phyloP scores from a whole-genome alignment of 2,113 vertebrate species.

The Columba livia region DNA sequence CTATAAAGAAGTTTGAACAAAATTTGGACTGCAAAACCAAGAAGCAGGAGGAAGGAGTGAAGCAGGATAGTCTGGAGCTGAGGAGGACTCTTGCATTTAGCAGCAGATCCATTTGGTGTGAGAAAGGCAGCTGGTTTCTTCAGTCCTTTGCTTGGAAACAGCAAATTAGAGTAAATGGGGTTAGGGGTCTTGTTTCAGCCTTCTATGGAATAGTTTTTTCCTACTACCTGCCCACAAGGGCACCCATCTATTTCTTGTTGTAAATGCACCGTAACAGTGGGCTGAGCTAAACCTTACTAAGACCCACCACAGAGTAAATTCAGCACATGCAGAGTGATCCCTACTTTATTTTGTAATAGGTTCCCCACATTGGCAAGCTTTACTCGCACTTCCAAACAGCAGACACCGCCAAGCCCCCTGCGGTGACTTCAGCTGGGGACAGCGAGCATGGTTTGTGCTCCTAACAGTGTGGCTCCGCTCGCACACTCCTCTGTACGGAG shows the following conservation, averaged over 20 bases:
- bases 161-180: not conserved
- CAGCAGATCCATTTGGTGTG: rapidly evolving
- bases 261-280: not conserved
- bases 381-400: not conserved
- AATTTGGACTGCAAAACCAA: not conserved
- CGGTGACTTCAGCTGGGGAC: not conserved
- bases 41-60: not conserved
- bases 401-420: not conserved
- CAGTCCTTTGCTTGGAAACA: not conserved
- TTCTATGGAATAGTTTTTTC: not conserved
- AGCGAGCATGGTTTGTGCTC: rapidly evolving
- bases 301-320: not conserved
- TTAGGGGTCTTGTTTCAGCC: not conserved
- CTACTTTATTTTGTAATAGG: not conserved
- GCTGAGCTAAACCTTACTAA: not conserved
- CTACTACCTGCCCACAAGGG: too few species aligned
- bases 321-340: rapidly evolving
- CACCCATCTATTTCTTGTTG: not conserved
- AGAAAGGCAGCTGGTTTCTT: not conserved
- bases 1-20: not conserved
- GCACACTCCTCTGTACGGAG: not conserved
- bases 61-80: not conserved
- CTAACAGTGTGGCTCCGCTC: not conserved
- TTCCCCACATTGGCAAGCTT: not conserved
- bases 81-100: not conserved